Percentiles rank a stretch among this genome's conserved stretches.
Conservation (phyloP, 2,888 invertebrate genomes). For the Drosophila affinis region DNA sequence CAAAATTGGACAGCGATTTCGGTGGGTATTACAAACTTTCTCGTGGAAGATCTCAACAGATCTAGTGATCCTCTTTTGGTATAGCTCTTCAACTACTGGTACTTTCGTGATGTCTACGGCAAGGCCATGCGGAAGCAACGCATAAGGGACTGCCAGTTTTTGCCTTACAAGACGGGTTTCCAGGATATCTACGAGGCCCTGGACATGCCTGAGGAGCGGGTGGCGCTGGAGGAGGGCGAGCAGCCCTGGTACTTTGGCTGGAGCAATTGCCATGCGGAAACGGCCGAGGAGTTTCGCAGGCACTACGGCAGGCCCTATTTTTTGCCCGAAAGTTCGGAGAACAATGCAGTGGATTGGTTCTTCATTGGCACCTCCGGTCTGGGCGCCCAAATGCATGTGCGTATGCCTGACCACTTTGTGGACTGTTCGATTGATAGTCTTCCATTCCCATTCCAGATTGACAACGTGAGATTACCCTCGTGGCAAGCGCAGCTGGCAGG, state of each 20-base stretch:
- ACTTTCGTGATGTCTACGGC: slow-evolving; percentile 91
- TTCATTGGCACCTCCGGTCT: slow-evolving; percentile 98
- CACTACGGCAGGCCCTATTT: slow-evolving; percentile 95
- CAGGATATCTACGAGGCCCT: slow-evolving; percentile 91
- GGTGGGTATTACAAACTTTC: slow-evolving; percentile 70
- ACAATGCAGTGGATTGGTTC: slow-evolving; percentile 96
- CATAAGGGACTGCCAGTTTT: slow-evolving; percentile 93
- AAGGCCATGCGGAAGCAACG: slow-evolving; percentile 85
- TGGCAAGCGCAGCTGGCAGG: slow-evolving; percentile 98
- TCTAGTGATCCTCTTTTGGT: not conserved
- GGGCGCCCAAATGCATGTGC: slow-evolving; percentile 97
- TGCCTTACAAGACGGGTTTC: slow-evolving; percentile 96
- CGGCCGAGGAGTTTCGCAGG: slow-evolving; percentile 89
- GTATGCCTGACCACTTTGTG: slow-evolving; percentile 21
- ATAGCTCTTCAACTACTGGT: slow-evolving; percentile 90
- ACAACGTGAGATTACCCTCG: slow-evolving; percentile 95
- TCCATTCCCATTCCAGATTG: slow-evolving; percentile 88
- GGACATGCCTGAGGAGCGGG: slow-evolving; percentile 89
- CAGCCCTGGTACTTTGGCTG: slow-evolving; percentile 89
- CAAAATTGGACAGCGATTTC: slow-evolving; percentile 91
- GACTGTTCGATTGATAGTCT: not conserved
- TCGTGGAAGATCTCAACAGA: not conserved
- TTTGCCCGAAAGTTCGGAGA: slow-evolving; percentile 92
- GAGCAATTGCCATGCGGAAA: slow-evolving; percentile 96
- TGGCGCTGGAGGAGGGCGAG: slow-evolving; percentile 84